Base-by-base conservation (phyloP, 2,113 vertebrate genomes). In the Egretta garzetta region DNA sequence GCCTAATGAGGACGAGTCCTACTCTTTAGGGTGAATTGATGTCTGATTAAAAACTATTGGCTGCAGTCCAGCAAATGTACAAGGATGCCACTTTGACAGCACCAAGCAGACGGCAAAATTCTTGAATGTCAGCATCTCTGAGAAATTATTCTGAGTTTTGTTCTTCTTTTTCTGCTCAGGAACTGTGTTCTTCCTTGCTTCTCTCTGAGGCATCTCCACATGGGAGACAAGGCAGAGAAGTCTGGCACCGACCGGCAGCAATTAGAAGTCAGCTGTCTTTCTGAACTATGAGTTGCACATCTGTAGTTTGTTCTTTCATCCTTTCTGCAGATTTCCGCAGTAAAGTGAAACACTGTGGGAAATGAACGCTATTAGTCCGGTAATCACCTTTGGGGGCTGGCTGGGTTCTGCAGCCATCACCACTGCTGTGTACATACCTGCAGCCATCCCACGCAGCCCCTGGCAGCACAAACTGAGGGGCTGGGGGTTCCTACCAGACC, bases 1-100 rank as follows among this genome's bases (percentile, higher is more conserved):
- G 80, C 72, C 81, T 96, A 9, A 71, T 67, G 75, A 92, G 82
- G 37, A 60, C 20, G 19, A 95, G 16, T 93, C 35, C 59, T 59
- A 23, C 68, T 84, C 91, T 92, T 92, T 37, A 75, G 86, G 60
- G 64, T 72, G 83, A 88, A 94, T 33, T 90, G 83, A 74, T 68
- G 39, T 64, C 72, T 97, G 92, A 95, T 91, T 81, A 83, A 86
- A 92, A 95, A 49, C 66, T 74, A 6, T 62, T 81, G 90, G 95
- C 94, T 84, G 75, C 82, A 75, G 70, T 79, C 96, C 92, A 92
- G 64, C 39, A 37, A 79, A 73, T 10, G 28, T 80, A 45, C 66
- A 60, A 37, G 88, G 58, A 53, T 92, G 53, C 83, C 91, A 72
- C 76, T 89, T 74, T 52, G 92, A 96, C 88, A 94, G 86, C 64